These are phyloP conservation scores for Leuctra nigra DNA, from an alignment of 2,888 invertebrate genomes.

Conservation along the genomic window DNA sequence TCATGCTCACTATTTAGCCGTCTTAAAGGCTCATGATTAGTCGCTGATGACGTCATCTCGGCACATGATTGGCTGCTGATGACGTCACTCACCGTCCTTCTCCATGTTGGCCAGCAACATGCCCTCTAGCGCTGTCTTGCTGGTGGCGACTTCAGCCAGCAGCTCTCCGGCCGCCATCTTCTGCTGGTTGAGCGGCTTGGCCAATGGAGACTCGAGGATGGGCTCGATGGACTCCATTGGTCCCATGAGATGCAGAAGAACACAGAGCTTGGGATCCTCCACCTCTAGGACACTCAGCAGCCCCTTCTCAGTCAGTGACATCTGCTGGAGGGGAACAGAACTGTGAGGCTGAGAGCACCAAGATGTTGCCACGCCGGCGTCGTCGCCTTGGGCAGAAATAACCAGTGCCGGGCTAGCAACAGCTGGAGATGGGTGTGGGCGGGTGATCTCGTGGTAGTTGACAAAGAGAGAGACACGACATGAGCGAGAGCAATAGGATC, in stretches of 20 bases:
- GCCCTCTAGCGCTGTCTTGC: constrained; percentile 68
- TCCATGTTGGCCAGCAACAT: constrained; percentile 89
- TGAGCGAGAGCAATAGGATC: no score
- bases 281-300: constrained; percentile 72
- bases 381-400: no score
- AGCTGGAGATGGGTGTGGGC: no score
- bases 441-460: no score
- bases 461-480: no score
- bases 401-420: no score
- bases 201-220: constrained; percentile 73
- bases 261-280: constrained; percentile 83
- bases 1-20: no score
- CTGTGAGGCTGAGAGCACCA: no score
- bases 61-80: no score
- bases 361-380: no score
- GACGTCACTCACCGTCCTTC: constrained; percentile 64
- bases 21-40: no score
- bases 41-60: no score
- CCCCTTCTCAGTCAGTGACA: constrained; percentile 54
- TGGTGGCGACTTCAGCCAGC: constrained; percentile 63
- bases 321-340: constrained; percentile 44
- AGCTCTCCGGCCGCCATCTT: constrained; percentile 70
- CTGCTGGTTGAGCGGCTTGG: constrained; percentile 72
- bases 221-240: constrained; percentile 81
- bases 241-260: constrained; percentile 84